phyloP scores from a whole-genome alignment of 2,888 invertebrate species.

The Agelastica alni region DNA sequence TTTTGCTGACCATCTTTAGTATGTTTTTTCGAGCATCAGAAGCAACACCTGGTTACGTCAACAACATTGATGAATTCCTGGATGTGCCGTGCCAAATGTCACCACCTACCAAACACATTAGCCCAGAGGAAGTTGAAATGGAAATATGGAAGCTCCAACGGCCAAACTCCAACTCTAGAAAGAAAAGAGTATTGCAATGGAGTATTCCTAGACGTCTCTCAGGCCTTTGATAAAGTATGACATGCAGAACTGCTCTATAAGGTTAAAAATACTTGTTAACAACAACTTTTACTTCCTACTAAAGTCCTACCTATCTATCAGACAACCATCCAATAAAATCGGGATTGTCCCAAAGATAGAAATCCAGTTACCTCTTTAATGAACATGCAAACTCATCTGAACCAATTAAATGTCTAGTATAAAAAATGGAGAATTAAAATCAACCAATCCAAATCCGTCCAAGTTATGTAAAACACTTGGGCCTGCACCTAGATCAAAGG shows the following conservation, averaged over 20 bases:
- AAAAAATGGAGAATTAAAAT: too few species aligned
- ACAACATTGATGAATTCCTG: neutral
- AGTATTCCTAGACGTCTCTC: neutral
- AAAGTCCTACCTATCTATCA: too few species aligned
- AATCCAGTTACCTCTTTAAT: too few species aligned
- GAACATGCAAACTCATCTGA: too few species aligned
- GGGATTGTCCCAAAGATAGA: neutral
- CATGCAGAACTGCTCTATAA: neutral
- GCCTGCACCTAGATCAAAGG: too few species aligned
- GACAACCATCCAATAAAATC: too few species aligned
- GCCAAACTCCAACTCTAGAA: neutral
- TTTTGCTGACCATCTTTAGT: neutral
- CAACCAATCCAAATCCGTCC: neutral
- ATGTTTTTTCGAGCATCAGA: too few species aligned
- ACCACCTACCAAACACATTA: neutral
- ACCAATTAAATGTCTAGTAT: too few species aligned
- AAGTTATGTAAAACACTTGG: neutral
- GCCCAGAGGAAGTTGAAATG: too few species aligned
- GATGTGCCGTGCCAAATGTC: neutral
- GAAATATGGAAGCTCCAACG: neutral
- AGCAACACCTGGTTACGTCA: neutral
- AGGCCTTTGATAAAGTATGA: neutral
- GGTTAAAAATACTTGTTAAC: neutral
- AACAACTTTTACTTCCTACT: neutral
- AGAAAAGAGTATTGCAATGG: neutral